Percentiles rank a stretch among this genome's conserved stretches.
Evolutionary conservation across 2,888 invertebrate species (phyloP).

Genomic region (Perizoma flavofasciatum): DNA sequence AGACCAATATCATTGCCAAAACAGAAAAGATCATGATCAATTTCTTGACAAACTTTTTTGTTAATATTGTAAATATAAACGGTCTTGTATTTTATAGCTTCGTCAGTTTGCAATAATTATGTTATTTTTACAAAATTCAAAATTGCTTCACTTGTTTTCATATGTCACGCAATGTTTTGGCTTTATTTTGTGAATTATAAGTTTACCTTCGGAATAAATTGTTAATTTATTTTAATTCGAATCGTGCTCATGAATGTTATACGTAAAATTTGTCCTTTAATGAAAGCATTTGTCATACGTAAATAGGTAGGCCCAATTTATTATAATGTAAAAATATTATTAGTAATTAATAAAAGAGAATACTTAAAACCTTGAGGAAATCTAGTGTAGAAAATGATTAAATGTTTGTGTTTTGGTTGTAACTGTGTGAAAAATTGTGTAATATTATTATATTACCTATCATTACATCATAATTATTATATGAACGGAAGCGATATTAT

Average conservation of each 20-base stretch:
- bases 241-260: slow-evolving; percentile 75
- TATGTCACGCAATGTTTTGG: slow-evolving; percentile 57
- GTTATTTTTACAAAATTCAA: slow-evolving; percentile 46
- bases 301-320: slow-evolving; percentile 83
- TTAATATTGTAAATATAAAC: slow-evolving; percentile 76
- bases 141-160: slow-evolving; percentile 68
- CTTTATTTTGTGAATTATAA: slow-evolving; percentile 56
- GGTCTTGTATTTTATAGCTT: slow-evolving; percentile 58
- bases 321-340: slow-evolving; percentile 78
- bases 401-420: slow-evolving; percentile 82
- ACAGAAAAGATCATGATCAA: slow-evolving; percentile 71
- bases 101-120: slow-evolving; percentile 44
- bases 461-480: slow-evolving; percentile 58
- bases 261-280: slow-evolving; percentile 74
- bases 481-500: slow-evolving; percentile 73
- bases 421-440: slow-evolving; percentile 78
- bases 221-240: slow-evolving; percentile 71
- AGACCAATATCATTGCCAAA: slow-evolving; percentile 40
- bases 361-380: slow-evolving; percentile 74
- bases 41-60: slow-evolving; percentile 55
- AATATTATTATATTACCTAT: slow-evolving; percentile 73
- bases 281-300: slow-evolving; percentile 80
- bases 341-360: slow-evolving; percentile 72
- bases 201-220: slow-evolving; percentile 55
- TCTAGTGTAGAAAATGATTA: slow-evolving; percentile 74